Evolutionary conservation across 2,113 vertebrate genomes (phyloP).

Genomic region (Sus scrofa): DNA sequence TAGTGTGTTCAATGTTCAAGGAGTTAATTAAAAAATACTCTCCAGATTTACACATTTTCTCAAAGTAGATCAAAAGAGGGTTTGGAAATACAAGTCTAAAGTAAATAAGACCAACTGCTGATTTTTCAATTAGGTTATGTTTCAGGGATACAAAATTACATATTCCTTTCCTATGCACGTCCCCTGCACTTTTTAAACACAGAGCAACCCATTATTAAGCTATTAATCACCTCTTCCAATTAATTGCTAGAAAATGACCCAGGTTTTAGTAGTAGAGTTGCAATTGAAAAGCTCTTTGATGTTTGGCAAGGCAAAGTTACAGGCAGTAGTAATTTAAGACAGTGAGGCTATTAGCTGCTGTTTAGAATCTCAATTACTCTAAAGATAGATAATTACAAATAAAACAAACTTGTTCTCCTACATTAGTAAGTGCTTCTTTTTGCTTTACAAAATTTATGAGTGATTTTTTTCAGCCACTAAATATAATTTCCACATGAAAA

Average conservation of each 20-base stretch:
- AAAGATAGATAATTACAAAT: slow-evolving; percentile 90
- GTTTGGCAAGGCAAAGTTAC: slow-evolving; percentile 88
- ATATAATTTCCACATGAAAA: slow-evolving; percentile 90
- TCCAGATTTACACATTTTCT: slow-evolving; percentile 62
- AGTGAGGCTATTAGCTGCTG: slow-evolving; percentile 87
- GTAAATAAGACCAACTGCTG: slow-evolving; percentile 75
- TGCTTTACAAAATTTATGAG: slow-evolving; percentile 86
- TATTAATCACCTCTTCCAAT: slow-evolving; percentile 91
- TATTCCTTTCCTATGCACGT: slow-evolving; percentile 70
- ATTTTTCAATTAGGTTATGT: slow-evolving; percentile 81
- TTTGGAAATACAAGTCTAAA: slow-evolving; percentile 70
- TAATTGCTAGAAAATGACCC: slow-evolving; percentile 89
- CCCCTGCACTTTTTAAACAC: slow-evolving; percentile 81
- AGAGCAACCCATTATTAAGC: slow-evolving; percentile 89
- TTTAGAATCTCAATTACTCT: slow-evolving; percentile 90
- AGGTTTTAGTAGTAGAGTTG: slow-evolving; percentile 81
- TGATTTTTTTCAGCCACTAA: slow-evolving; percentile 87
- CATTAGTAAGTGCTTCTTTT: slow-evolving; percentile 80
- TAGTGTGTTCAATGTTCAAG: slow-evolving; percentile 54
- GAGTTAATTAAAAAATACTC: slow-evolving; percentile 76
- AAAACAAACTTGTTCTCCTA: slow-evolving; percentile 89
- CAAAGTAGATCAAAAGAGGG: slow-evolving; percentile 62
- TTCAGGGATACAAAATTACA: slow-evolving; percentile 84
- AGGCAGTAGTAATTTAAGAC: slow-evolving; percentile 86
- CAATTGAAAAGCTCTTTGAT: slow-evolving; percentile 87